Evolutionary conservation across 53 echinoderm and acorn worm genomes (phyloP).

Genomic region (Antedon mediterranea): DNA sequence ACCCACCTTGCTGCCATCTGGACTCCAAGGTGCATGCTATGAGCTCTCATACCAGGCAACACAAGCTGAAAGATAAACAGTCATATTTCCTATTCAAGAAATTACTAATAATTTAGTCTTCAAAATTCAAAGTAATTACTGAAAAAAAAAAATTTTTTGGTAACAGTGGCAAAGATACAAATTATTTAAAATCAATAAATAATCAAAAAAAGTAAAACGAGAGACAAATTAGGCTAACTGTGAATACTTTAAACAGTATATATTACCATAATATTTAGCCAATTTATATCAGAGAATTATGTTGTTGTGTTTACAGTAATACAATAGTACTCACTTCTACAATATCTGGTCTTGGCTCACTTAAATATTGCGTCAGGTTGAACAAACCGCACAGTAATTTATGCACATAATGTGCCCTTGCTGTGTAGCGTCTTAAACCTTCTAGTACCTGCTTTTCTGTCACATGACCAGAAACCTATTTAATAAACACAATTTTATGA

Average conservation of each 20-base stretch:
- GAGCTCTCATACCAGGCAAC: constrained; percentile 78
- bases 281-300: no score
- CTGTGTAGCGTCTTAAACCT: constrained; percentile 69
- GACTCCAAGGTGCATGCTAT: constrained; percentile 76
- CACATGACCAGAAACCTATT: constrained; percentile 75
- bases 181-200: no score
- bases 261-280: no score
- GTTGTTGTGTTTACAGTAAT: no score
- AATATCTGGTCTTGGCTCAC: constrained; percentile 53
- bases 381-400: constrained; percentile 86
- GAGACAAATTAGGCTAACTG: no score
- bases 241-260: no score
- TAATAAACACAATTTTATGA: neutral
- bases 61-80: constrained; percentile 34
- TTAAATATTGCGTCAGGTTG: constrained; percentile 77
- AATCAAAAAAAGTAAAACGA: no score
- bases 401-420: constrained; percentile 65
- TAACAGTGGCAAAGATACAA: no score
- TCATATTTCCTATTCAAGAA: no score
- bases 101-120: no score
- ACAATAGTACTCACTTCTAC: constrained; percentile 75
- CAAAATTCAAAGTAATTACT: no score
- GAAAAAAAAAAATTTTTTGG: no score
- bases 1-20: constrained; percentile 97
- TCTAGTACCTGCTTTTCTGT: constrained; percentile 79